Evolutionary conservation across 2,113 vertebrate genomes (phyloP).

Genomic region (Dryoscopus gambensis): DNA sequence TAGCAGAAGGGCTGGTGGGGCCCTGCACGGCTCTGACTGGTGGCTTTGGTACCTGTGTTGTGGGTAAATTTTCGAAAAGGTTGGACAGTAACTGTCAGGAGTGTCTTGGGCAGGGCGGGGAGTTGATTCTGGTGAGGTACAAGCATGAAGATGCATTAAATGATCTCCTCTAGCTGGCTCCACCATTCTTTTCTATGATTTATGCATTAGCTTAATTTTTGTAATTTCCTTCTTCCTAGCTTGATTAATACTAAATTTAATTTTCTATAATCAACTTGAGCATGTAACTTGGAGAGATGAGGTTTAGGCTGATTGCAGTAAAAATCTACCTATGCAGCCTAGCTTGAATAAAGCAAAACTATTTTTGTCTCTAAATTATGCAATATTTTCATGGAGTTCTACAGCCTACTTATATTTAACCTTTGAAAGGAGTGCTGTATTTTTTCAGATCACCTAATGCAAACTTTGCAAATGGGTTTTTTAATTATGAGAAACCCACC

Average conservation of each 20-base stretch:
- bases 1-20: not conserved
- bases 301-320: constrained; percentile 48
- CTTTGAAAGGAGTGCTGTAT: constrained; percentile 20
- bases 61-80: not conserved
- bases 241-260: constrained; percentile 63
- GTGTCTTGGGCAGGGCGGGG: not conserved
- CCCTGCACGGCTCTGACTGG: not conserved
- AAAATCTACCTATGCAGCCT: constrained; percentile 28
- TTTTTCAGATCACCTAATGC: constrained; percentile 41
- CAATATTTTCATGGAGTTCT: constrained; percentile 51
- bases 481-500: constrained; percentile 43
- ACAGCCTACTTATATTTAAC: constrained; percentile 50
- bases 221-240: constrained; percentile 28
- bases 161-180: not conserved
- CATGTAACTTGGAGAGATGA: constrained; percentile 5
- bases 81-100: not conserved
- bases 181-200: constrained; percentile 18
- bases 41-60: not conserved
- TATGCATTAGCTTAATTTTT: constrained; percentile 36
- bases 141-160: not conserved
- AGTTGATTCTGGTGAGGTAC: not conserved
- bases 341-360: constrained; percentile 32
- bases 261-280: constrained; percentile 62
- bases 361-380: constrained; percentile 57
- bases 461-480: constrained; percentile 48